Evolutionary conservation across 2,113 vertebrate species (phyloP), one percentile per base, ranked within the genome.

Genomic region (Eulacestoma nigropectus): DNA sequence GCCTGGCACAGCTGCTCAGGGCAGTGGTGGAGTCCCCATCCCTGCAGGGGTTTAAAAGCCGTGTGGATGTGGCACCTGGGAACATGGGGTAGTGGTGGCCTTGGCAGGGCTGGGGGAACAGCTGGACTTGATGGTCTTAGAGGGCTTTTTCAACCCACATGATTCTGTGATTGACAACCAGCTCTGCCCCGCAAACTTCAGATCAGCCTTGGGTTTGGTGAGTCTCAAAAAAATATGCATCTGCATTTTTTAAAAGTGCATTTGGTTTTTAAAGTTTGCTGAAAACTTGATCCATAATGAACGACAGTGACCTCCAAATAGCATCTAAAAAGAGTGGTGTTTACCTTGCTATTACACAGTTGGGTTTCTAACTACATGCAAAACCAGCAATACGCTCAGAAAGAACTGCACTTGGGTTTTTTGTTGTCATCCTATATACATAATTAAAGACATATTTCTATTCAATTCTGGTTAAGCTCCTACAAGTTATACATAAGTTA

Each of bases 381-480:
- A 84, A 73, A 29, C 6, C 32, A 52, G 63, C 32, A 44, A 76
- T 9, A 63, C 5, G 12, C 17, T 60, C 39, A 50, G 64, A 77
- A 79, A 85, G 16, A 82, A 73, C 17, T 20, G n/a, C 49, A n/a
- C 5, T 57, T 59, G 47, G 1, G 1, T 6, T 37, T 90, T 76
- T 65, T 55, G 22, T 37, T 75, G 82, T 35, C 59, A 80, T 79
- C 33, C 68, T 46, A 77, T 72, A 90, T 84, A 87, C 91, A 80
- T 88, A 96, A 90, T 90, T 86, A 69, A 83, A 88, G 49, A 72
- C 42, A 14, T 50, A 81, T 93, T 97, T 82, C 90, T 92, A 65
- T 44, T 47, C 81, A 93, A 68, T 89, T 92, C 94, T 57, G 53
- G 52, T 89, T 86, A 70, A 84, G 77, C n/a, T 75, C 85, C 85